Base-by-base conservation (phyloP, 2,888 invertebrate species). In the Pardosa pseudoannulata region DNA sequence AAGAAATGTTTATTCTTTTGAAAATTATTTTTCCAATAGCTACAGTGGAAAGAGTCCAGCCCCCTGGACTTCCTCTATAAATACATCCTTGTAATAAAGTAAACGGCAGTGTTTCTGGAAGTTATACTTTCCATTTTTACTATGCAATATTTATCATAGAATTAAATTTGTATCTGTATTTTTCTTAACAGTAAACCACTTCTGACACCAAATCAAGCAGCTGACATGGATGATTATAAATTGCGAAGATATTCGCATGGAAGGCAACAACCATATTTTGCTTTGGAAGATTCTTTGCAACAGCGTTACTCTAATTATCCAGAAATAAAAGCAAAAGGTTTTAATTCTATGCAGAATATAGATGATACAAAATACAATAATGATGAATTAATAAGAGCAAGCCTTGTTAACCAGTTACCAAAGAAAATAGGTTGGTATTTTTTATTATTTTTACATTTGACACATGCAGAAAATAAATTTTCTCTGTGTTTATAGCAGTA, bases 351-450 rank as follows among this genome's bases (percentile, higher is more conserved):
- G 16, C 78, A 36, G 11, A 73, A 67, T 41, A 28, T 56, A 0
- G 78, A 79, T 27, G 78, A 79, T 31, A 19, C 73, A 6, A n/a
- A 62, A 27, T 85, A 85, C 9, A 78, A 28, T 32, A 85, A 67
- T 68, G 83, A 85, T 78, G 83, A 85, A 28, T 68, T 85, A 0
- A 62, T 85, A 5, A 65, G 73, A 62, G 83, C 83, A 23, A 85
- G 83, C 46, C 64, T 85, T n/a, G 73, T 85, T 9, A 85, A 79
- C 7, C 83, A 85, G 32, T 32, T 85, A 13, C 83, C 83, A n/a
- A 85, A 72, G 32, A 70, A 82, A 71, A 41, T 46, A 9, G 82
- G 82, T 82, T 65, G 28, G 29, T 31, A 65, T 1, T 62, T 27
- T 23, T 0, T 27, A 0, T 27, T 11, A 9, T n/a, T 46, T 41